phyloP scores from a whole-genome alignment of 2,113 vertebrate genomes.

The Falco punctatus region DNA sequence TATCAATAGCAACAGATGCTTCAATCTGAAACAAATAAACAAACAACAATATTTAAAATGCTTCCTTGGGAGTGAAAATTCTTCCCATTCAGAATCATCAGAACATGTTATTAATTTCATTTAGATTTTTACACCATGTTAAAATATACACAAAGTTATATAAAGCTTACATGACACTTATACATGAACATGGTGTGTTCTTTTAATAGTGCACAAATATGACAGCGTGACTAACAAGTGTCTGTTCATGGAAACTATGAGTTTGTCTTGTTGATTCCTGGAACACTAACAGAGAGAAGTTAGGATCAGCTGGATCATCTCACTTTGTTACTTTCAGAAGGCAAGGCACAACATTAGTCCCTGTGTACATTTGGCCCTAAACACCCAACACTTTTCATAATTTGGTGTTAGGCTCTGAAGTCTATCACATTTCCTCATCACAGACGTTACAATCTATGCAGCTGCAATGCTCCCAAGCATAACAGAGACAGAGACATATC shows the following conservation, averaged over 20 bases:
- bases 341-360: neutral
- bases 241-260: neutral
- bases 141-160: neutral
- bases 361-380: neutral
- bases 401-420: neutral
- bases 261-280: neutral
- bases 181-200: neutral
- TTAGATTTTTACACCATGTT: neutral
- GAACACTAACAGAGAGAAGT: neutral
- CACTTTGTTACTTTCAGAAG: neutral
- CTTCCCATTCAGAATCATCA: neutral
- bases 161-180: neutral
- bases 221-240: neutral
- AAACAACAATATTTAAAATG: neutral
- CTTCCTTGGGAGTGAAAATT: neutral
- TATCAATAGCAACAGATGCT: neutral
- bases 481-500: neutral
- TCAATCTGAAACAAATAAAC: neutral
- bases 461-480: neutral
- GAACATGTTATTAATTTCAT: neutral
- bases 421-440: neutral
- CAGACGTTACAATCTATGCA: neutral
- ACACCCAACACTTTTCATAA: neutral
- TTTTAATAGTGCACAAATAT: neutral
- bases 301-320: neutral